These are phyloP conservation scores for Tenodera sinensis DNA, from an alignment of 2,888 invertebrate species.

Conservation along the genomic window DNA sequence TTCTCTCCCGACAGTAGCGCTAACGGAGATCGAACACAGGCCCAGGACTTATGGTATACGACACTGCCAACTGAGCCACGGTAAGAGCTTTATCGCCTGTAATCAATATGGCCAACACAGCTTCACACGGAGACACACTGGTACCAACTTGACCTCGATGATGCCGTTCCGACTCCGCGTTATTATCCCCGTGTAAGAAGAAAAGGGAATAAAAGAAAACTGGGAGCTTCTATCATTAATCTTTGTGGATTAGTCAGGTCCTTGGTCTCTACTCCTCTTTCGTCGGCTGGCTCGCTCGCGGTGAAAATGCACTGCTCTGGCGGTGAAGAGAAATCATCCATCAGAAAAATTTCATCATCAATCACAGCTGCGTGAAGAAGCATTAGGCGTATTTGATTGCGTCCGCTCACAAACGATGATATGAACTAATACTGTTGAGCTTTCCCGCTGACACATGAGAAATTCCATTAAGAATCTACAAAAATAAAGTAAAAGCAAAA, in stretches of 20 bases:
- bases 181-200: not conserved
- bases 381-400: not conserved
- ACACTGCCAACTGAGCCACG: not conserved
- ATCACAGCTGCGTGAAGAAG: not conserved
- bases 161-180: not conserved
- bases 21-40: not conserved
- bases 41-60: not conserved
- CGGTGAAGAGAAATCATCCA: not conserved
- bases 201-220: not conserved
- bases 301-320: not conserved
- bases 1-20: too few species aligned
- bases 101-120: not conserved
- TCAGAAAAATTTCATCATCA: not conserved
- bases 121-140: not conserved
- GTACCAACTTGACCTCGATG: not conserved
- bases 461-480: too few species aligned
- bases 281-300: too few species aligned
- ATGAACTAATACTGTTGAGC: not conserved
- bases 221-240: not conserved
- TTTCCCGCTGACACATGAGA: too few species aligned
- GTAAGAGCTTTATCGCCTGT: not conserved
- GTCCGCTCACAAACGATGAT: not conserved
- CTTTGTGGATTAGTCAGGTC: not conserved
- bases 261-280: not conserved
- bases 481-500: too few species aligned